Evolutionary conservation across 1,140 invertebrate species (phyloP).

Genomic region (Halyomorpha halys): DNA sequence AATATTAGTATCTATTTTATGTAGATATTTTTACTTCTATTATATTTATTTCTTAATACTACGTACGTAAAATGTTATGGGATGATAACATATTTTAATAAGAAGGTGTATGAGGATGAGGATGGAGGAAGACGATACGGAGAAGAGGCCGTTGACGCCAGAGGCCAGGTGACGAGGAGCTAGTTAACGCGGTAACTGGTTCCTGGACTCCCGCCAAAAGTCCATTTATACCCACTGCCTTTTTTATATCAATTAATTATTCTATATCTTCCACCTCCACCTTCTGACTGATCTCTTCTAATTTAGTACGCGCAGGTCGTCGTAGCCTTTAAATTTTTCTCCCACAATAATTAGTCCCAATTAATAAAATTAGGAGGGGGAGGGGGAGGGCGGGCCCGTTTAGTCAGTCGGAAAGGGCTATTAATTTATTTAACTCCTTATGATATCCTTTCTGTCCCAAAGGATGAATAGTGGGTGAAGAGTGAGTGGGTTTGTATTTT

Average conservation of each 20-base stretch:
- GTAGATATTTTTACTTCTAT: too few relatives aligned
- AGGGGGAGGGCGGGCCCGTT: too few relatives aligned
- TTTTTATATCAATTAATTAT: conserved; percentile 6
- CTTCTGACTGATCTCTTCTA: not conserved
- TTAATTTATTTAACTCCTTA: too few relatives aligned
- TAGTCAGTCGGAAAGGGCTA: too few relatives aligned
- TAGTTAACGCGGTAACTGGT: conserved; percentile 7
- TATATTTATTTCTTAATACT: too few relatives aligned
- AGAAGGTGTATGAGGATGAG: too few relatives aligned
- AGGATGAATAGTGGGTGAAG: too few relatives aligned
- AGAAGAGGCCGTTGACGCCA: not conserved
- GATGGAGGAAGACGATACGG: not conserved
- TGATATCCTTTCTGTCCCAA: too few relatives aligned
- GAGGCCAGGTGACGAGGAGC: not conserved
- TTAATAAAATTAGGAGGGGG: not conserved
- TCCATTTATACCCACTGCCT: not conserved
- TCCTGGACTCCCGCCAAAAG: not conserved
- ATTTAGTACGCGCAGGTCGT: not conserved
- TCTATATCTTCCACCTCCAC: not conserved
- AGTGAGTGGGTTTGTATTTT: too few relatives aligned
- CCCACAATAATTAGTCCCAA: conserved; percentile 6
- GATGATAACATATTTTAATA: too few relatives aligned
- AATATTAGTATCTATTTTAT: too few relatives aligned
- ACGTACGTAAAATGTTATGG: too few relatives aligned
- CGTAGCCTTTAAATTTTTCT: not conserved